Conservation (phyloP, 2,113 vertebrate species). For the Corythornis vintsioides region DNA sequence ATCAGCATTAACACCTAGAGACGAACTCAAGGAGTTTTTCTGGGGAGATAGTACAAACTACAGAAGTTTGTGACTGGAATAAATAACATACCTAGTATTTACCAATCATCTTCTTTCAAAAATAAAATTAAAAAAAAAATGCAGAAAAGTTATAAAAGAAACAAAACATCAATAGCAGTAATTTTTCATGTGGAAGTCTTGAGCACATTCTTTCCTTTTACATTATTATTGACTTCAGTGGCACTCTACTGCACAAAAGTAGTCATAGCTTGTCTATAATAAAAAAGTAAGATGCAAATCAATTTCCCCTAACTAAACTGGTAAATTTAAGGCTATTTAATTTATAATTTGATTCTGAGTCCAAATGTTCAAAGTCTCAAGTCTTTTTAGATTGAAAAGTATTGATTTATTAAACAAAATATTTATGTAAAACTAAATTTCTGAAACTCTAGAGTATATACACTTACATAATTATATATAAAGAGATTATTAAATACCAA, state of each 20-base stretch:
- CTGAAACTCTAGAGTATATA: background rate
- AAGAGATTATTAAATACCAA: background rate
- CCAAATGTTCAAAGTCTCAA: background rate
- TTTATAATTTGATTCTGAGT: background rate
- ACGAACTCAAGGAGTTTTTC: background rate
- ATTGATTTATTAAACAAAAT: too few species aligned
- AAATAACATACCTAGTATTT: background rate
- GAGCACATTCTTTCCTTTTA: background rate
- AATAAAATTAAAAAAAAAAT: background rate
- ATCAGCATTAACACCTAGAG: background rate
- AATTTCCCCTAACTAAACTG: background rate
- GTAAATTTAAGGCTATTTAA: background rate
- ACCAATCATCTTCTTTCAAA: background rate
- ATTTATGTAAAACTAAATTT: too few species aligned
- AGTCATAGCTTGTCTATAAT: background rate
- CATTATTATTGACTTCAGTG: background rate
- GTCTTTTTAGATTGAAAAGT: background rate
- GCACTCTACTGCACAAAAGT: background rate
- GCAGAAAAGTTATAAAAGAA: background rate
- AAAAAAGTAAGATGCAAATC: background rate
- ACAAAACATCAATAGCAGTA: background rate
- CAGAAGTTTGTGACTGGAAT: background rate
- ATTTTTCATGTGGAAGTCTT: background rate
- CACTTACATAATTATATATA: background rate
- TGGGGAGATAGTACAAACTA: background rate